phyloP scores from a whole-genome alignment of 2,797 vertebrate species.

The Hypotaenidia philippensis region DNA sequence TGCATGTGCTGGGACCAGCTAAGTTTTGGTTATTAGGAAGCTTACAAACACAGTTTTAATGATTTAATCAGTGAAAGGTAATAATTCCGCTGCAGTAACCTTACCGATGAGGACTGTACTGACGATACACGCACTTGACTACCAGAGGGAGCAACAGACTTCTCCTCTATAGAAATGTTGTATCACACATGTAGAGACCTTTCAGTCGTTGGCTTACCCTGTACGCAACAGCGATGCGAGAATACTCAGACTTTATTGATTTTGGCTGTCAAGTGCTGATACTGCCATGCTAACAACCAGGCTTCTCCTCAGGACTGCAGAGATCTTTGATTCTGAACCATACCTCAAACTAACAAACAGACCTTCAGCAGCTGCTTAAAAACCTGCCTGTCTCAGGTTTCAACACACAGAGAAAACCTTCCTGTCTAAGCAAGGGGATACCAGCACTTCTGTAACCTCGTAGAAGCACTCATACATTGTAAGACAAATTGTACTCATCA shows the following conservation, averaged over 20 bases:
- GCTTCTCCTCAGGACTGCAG: not conserved
- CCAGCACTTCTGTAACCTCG: not conserved
- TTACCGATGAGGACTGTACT: not conserved
- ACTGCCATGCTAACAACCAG: not conserved
- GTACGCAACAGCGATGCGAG: not conserved
- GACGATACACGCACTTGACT: not conserved
- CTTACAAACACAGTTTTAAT: not conserved
- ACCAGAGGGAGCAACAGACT: not conserved
- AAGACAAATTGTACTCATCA: not conserved
- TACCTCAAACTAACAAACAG: not conserved
- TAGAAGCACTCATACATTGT: rapidly evolving
- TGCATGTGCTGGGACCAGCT: not conserved
- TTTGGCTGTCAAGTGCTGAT: not conserved
- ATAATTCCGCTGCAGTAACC: not conserved
- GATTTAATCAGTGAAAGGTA: not conserved
- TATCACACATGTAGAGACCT: not conserved
- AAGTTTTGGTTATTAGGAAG: not conserved
- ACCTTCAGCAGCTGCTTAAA: not conserved
- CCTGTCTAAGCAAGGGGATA: not conserved
- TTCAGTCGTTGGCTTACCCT: not conserved
- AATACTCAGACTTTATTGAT: not conserved
- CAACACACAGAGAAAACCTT: not conserved
- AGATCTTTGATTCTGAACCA: not conserved
- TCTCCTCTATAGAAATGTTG: not conserved
- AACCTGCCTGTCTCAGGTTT: not conserved